These are phyloP conservation scores for Campylomormyrus numenius DNA, from an alignment of 2,113 vertebrate species.

Conservation along the genomic window DNA sequence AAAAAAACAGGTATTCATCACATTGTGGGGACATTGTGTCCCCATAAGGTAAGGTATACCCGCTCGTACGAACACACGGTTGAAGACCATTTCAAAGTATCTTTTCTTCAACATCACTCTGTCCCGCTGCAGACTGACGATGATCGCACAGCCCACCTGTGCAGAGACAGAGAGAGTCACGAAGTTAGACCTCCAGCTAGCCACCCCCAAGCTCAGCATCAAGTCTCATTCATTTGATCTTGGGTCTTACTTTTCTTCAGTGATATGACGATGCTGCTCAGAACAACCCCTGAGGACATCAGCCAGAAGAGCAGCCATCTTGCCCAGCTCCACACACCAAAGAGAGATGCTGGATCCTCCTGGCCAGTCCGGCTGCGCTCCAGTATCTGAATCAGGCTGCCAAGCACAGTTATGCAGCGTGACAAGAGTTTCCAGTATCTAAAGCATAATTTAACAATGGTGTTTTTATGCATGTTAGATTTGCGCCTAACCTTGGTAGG, in stretches of 20 bases:
- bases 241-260: not conserved
- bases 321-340: not conserved
- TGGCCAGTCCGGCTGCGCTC: not conserved
- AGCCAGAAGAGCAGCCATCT: slow-evolving; percentile 1
- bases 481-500: not conserved
- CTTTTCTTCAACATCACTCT: not conserved
- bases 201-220: not conserved
- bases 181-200: not conserved
- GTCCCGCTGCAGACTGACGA: not conserved
- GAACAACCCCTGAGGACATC: not conserved
- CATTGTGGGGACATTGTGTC: too few species aligned
- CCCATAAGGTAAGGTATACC: too few species aligned
- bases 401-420: not conserved
- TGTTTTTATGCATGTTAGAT: not conserved
- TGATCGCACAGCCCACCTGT: not conserved
- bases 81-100: not conserved
- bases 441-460: not conserved
- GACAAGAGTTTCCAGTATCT: not conserved
- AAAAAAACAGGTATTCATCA: too few species aligned
- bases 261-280: not conserved
- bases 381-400: not conserved
- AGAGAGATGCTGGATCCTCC: not conserved
- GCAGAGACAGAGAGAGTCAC: not conserved
- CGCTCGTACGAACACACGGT: too few species aligned
- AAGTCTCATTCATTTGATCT: not conserved